These are phyloP conservation scores for Tychaedon coryphoeus DNA, from an alignment of 2,113 vertebrate species.

Conservation along the genomic window DNA sequence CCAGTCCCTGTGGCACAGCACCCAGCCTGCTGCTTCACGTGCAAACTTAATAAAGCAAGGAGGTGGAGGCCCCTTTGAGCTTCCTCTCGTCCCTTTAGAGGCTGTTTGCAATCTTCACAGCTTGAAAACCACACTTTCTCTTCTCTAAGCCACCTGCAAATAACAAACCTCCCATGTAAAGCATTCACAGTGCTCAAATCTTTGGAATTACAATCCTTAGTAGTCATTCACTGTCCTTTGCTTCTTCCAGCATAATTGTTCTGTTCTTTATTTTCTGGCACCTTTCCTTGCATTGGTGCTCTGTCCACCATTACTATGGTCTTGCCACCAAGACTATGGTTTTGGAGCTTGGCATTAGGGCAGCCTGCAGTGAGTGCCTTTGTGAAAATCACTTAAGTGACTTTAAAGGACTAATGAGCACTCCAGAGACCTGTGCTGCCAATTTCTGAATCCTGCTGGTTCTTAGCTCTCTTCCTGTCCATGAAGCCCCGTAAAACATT, in stretches of 20 bases:
- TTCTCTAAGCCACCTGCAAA: not conserved
- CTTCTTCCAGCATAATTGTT: not conserved
- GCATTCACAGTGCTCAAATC: not conserved
- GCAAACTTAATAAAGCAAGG: not conserved
- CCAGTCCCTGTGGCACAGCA: not conserved
- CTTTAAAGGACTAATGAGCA: not conserved
- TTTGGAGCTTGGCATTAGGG: not conserved
- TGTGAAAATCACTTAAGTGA: not conserved
- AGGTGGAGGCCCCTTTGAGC: not conserved
- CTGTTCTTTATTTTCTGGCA: not conserved
- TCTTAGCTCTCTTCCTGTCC: not conserved
- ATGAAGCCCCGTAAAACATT: not conserved
- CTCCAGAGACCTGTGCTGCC: not conserved
- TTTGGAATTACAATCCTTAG: not conserved
- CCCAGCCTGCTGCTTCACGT: not conserved
- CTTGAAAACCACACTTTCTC: not conserved
- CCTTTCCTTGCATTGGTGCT: not conserved
- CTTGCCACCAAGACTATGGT: not conserved
- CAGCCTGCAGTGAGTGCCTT: not conserved
- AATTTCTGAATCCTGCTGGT: not conserved
- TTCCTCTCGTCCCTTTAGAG: not conserved
- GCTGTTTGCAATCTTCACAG: not conserved
- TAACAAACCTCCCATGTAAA: not conserved
- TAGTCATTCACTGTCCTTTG: not conserved
- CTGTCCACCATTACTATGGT: fast-evolving